Base-by-base conservation (phyloP, 1,140 invertebrate species). In the Sarcophaga bullata region DNA sequence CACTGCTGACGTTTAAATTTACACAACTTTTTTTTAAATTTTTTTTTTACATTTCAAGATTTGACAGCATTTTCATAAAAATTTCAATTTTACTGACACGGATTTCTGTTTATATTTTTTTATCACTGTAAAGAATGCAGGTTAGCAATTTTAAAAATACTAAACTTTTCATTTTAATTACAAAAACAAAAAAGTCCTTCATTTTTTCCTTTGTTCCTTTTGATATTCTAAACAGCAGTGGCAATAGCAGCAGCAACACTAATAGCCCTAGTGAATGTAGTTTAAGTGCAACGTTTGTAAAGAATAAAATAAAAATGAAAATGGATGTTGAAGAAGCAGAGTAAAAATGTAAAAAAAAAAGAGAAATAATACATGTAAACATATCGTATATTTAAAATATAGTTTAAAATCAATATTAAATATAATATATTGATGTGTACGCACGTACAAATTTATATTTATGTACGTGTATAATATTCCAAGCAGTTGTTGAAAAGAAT, bases 321-420 rank as follows among this genome's bases (percentile, higher is more conserved):
- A 37, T 37, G 25, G 25, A 37, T 37, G 25, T 37, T 37, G 25
- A 68, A 25, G 8, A 37, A 68, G 50, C 13, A 58, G n/a, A 19
- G 62, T 6, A 68, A 68, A 68, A 68, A 50, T 6, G 49, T 17
- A 68, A 17, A 19, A 15, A 15, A n/a, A n/a, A 37, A 4, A 68
- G 8, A 68, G 19, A 68, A 68, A n/a, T 9, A 19, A 68, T 68
- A 68, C n/a, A 68, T 25, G 62, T 7, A n/a, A n/a, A 58, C 7
- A 37, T n/a, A n/a, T 58, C 10, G 17, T 25, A 68, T 68, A 25
- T 68, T 68, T 68, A 25, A 68, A 68, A 68, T 68, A 68, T 68
- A 8, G 62, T 68, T 68, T 68, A 68, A 68, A 68, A 68, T 68
- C 62, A 68, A 68, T 68, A 68, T 68, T 68, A 17, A 68, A 68